Evolutionary conservation across 2,113 vertebrate species (phyloP), one percentile per base, ranked within the genome.

Genomic region (Heptranchias perlo): DNA sequence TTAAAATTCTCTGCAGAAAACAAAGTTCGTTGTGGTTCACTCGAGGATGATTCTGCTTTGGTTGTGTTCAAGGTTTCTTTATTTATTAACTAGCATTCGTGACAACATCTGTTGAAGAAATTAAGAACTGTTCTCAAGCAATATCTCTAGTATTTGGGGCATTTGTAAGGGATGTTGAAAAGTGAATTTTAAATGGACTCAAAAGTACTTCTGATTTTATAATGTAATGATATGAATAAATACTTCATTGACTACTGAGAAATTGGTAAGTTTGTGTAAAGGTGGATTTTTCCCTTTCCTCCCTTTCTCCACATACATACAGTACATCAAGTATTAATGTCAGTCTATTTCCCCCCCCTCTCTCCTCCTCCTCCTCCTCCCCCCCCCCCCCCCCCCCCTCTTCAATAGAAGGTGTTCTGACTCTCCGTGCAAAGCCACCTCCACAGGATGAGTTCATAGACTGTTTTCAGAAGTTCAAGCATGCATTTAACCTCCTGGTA

Each of bases 381-480:
- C 44, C 10, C 23, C 93, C 31, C 31, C 10, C 94, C 47, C 94
- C 39, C 35, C 65, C 6, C 44, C 18, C 95, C 64, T 95, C 2
- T 97, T 98, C 97, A 91, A 96, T 97, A 99, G 99, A 99, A 98
- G 99, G 99, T 65, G 98, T 99, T 96, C 98, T 99, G 96, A 99
- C 99, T 0, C 98, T 99, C 89, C 97, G 99, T 95, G 98, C 99
- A 95, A 99, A 98, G 96, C 98, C 99, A 6, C 99, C 99, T 0
- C 95, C 96, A 49, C 98, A 98, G 96, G 98, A 99, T 35, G 99
- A 99, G 96, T 99, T 99, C 94, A 39, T 99, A 1, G 98, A 99
- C 97, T 99, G 99, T 97, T 98, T 99, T 96, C 99, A 99, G 97
- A 99, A 99, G 96, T 99, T 99, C 97, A 99, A 99, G 96, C 98